A percentile compares a stretch with the other conserved stretches of the same genome.
These are phyloP conservation scores for Platichthys stellatus DNA, from an alignment of 2,113 vertebrate species.

Conservation along the genomic window DNA sequence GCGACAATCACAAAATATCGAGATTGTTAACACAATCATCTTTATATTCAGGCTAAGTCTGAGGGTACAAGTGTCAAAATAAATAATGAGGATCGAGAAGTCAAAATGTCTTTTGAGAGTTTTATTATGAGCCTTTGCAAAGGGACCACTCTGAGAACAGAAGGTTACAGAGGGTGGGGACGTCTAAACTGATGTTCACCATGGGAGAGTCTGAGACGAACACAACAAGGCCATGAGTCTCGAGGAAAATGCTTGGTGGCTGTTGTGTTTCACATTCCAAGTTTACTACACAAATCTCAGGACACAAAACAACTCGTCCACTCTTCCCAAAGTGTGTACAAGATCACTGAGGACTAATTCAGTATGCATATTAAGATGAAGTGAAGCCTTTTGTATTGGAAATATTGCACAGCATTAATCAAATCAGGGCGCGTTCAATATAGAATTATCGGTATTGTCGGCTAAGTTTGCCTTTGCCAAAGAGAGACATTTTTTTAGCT, in stretches of 20 bases:
- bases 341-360: neutral
- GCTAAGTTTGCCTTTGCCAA: neutral
- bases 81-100: too few relatives aligned
- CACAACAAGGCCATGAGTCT: neutral
- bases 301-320: neutral
- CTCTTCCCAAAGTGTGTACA: neutral
- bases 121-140: too few relatives aligned
- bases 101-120: too few relatives aligned
- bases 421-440: neutral
- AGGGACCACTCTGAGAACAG: too few relatives aligned
- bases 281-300: neutral
- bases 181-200: too few relatives aligned
- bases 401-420: neutral
- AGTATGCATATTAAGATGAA: neutral
- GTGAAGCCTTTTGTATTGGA: neutral
- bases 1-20: neutral
- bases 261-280: too few relatives aligned
- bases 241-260: neutral
- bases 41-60: neutral
- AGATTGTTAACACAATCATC: neutral
- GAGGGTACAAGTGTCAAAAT: neutral
- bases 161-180: too few relatives aligned
- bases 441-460: neutral
- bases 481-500: neutral
- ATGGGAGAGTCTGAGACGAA: too few relatives aligned